phyloP scores from a whole-genome alignment of 1,140 invertebrate genomes.

The Megathymus violae region DNA sequence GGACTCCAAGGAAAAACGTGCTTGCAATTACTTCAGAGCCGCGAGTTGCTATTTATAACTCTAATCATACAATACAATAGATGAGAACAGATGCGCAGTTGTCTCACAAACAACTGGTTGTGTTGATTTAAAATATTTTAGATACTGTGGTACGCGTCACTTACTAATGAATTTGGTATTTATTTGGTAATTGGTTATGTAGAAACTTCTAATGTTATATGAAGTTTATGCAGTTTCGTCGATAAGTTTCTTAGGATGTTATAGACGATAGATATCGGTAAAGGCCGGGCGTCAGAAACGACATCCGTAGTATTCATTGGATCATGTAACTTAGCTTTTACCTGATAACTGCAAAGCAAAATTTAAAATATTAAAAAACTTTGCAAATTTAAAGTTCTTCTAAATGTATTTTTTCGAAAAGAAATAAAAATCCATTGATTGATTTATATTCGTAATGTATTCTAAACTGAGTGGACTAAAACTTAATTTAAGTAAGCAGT shows the following conservation, averaged over 20 bases:
- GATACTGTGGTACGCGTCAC: neutral
- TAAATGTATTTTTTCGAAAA: no score
- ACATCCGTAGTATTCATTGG: neutral
- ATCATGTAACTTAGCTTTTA: no score
- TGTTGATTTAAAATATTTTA: neutral
- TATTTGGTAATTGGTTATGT: no score
- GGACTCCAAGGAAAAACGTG: constrained; percentile 38
- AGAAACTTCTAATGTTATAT: no score
- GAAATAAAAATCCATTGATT: no score
- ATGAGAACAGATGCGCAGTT: constrained; percentile 44
- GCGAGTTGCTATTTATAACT: constrained; percentile 29
- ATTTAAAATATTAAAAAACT: no score
- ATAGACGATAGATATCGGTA: constrained; percentile 3
- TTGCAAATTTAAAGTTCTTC: no score
- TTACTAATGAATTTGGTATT: neutral
- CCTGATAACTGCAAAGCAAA: no score
- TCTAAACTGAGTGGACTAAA: no score
- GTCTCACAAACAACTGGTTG: constrained; percentile 36
- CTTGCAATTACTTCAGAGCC: constrained; percentile 37
- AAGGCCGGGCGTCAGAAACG: neutral
- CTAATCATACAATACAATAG: constrained; percentile 37
- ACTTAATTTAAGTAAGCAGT: no score
- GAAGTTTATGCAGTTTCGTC: no score
- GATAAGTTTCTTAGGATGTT: neutral
- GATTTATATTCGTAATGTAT: no score